These are phyloP conservation scores for Myotis findleyi DNA, from an alignment of 2,797 vertebrate species.

Conservation along the genomic window DNA sequence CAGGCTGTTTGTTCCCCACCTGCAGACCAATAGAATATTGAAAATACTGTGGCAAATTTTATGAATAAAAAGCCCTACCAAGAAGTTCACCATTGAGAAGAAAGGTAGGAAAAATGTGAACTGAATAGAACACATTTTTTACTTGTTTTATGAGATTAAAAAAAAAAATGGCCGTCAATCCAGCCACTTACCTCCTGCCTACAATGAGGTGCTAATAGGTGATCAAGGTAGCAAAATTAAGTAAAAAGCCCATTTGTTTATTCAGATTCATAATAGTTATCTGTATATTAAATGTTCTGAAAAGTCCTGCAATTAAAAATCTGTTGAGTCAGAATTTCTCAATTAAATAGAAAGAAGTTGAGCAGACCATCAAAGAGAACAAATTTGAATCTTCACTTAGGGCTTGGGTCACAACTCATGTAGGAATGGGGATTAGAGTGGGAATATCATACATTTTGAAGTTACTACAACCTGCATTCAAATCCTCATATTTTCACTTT, in stretches of 20 bases:
- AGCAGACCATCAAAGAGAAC: not conserved
- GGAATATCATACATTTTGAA: not conserved
- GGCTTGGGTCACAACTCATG: not conserved
- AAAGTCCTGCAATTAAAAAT: not conserved
- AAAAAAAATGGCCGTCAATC: not conserved
- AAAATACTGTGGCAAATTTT: not conserved
- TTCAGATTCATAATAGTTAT: not conserved
- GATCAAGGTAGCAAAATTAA: not conserved
- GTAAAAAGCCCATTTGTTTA: not conserved
- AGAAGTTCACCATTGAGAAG: not conserved
- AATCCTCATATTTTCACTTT: not conserved
- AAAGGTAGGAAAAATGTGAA: not conserved
- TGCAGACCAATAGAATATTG: not conserved
- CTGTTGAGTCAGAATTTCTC: not conserved
- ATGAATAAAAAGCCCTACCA: not conserved
- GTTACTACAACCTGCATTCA: not conserved
- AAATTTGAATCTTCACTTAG: not conserved
- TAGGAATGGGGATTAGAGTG: not conserved
- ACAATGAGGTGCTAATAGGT: not conserved
- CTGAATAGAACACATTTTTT: not conserved
- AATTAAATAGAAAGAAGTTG: not conserved
- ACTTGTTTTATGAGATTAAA: slow-evolving; percentile 22
- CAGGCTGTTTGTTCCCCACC: too few species aligned
- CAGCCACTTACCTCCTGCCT: not conserved
- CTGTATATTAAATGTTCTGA: not conserved